phyloP scores from a whole-genome alignment of 2,797 vertebrate species.

The Sebastolobus altivelis region DNA sequence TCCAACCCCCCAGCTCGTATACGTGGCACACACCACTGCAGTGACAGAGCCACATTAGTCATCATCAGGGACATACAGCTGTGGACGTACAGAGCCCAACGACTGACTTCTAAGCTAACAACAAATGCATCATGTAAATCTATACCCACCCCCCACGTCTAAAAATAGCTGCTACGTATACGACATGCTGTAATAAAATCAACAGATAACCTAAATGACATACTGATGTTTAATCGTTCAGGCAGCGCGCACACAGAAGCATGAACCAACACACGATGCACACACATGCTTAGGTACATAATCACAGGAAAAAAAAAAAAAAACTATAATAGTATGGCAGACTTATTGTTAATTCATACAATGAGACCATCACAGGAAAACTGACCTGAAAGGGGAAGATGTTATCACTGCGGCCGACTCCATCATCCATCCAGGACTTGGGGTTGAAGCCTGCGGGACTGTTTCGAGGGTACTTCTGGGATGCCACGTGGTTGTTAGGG shows the following conservation, averaged over 20 bases:
- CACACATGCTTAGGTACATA: not conserved
- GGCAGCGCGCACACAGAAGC: not conserved
- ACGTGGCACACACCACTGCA: slow-evolving; percentile 76
- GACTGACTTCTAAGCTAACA: slow-evolving; percentile 58
- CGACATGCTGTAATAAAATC: slow-evolving; percentile 48
- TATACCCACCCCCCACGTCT: slow-evolving; percentile 43
- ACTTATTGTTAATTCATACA: not conserved
- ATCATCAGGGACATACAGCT: slow-evolving; percentile 77
- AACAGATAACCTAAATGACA: slow-evolving; percentile 49
- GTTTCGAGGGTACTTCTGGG: slow-evolving; percentile 97
- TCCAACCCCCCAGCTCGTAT: slow-evolving; percentile 39
- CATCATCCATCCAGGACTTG: slow-evolving; percentile 99
- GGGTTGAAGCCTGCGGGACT: slow-evolving; percentile 95
- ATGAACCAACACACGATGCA: not conserved
- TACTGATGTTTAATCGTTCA: slow-evolving; percentile 43
- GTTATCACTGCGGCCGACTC: slow-evolving; percentile 94
- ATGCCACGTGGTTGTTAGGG: slow-evolving; percentile 96
- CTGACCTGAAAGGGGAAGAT: slow-evolving; percentile 99
- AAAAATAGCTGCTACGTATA: slow-evolving; percentile 61
- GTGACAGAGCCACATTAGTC: slow-evolving; percentile 81
- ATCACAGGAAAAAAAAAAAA: not conserved
- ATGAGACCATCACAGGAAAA: slow-evolving; percentile 19
- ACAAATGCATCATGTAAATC: slow-evolving; percentile 65
- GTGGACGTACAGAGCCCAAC: slow-evolving; percentile 58
- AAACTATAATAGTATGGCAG: not conserved